Conservation (phyloP, 2,113 vertebrate species). For the Charadrius vociferus region DNA sequence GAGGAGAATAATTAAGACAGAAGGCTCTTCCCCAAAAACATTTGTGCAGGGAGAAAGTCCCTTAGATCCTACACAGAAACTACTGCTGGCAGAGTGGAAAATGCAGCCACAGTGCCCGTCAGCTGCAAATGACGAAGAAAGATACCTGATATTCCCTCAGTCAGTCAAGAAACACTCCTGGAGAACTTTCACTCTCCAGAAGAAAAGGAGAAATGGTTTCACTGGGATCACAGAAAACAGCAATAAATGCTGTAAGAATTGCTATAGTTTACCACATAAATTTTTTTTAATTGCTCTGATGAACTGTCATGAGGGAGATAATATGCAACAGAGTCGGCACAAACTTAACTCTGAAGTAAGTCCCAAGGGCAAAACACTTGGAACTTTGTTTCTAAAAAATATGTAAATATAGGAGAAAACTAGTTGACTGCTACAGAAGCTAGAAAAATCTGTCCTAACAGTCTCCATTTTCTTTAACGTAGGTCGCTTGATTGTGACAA, state of each 20-base stretch:
- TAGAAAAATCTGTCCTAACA: neutral
- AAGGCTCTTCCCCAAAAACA: neutral
- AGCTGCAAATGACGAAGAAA: neutral
- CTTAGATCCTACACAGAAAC: neutral
- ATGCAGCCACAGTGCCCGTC: neutral
- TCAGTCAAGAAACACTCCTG: neutral
- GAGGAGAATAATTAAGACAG: neutral
- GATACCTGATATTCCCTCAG: neutral
- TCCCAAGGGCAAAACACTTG: neutral
- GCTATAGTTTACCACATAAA: accelerated
- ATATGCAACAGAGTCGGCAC: neutral
- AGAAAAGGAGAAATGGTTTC: neutral
- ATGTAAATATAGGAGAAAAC: neutral
- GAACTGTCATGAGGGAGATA: neutral
- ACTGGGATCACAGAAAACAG: neutral
- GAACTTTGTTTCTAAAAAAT: neutral
- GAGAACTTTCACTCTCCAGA: neutral
- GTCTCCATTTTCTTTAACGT: neutral
- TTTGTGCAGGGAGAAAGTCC: neutral
- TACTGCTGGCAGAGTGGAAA: neutral
- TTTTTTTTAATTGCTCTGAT: neutral
- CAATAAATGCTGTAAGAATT: neutral
- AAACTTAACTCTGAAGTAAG: neutral
- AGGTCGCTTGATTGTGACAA: neutral
- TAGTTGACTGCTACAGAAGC: neutral